Evolutionary conservation across 2,888 invertebrate species (phyloP).

Genomic region (Antheraea assamensis): DNA sequence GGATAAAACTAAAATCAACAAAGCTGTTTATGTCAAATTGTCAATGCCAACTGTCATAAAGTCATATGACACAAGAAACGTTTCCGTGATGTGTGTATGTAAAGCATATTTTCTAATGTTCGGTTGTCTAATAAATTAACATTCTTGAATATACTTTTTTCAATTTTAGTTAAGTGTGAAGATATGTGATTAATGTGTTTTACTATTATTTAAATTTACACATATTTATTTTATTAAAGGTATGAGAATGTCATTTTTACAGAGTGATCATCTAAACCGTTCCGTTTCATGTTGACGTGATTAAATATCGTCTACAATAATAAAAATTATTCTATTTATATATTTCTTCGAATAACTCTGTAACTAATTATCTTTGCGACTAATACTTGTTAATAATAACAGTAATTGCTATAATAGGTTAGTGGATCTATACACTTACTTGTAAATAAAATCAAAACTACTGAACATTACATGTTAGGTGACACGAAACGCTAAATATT

Average conservation of each 20-base stretch:
- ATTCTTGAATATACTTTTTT: too few relatives aligned
- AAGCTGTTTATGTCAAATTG: background rate
- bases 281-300: background rate
- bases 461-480: slow-evolving; percentile 27
- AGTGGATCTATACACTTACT: too few relatives aligned
- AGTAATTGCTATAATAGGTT: background rate
- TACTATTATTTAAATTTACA: too few relatives aligned
- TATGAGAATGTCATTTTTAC: background rate
- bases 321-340: background rate
- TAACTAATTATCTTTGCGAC: background rate
- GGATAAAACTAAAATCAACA: too few relatives aligned
- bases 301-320: background rate
- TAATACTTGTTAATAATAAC: background rate
- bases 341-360: background rate
- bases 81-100: too few relatives aligned
- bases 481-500: slow-evolving; percentile 50
- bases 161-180: too few relatives aligned
- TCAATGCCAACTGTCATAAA: background rate
- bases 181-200: too few relatives aligned
- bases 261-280: background rate
- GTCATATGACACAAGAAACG: background rate
- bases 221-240: background rate
- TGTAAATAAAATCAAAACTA: background rate
- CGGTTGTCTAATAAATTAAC: too few relatives aligned
- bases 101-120: too few relatives aligned